Evolutionary conservation across 1,140 invertebrate genomes (phyloP).

Genomic region (Saccostrea glomerata): DNA sequence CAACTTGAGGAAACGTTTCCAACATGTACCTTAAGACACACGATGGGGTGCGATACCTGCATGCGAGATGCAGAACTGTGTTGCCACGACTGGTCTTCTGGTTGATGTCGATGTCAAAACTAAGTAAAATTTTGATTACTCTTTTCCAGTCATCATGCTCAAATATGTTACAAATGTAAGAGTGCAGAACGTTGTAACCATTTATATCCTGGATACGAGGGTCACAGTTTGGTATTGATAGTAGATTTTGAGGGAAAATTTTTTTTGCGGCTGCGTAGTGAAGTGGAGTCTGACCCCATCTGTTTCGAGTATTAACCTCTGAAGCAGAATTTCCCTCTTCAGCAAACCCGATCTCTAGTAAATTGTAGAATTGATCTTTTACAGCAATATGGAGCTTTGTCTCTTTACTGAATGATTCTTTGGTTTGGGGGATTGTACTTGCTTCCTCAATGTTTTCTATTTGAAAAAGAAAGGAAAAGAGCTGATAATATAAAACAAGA

Average conservation of each 20-base stretch:
- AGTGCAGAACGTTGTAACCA: background rate
- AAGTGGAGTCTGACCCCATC: background rate
- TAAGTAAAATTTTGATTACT: background rate
- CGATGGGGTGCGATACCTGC: background rate
- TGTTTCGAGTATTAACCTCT: background rate
- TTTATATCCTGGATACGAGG: background rate
- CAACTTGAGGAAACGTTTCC: background rate
- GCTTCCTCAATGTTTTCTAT: too few species aligned
- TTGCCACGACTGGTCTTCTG: background rate
- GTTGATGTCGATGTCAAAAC: background rate
- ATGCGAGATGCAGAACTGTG: background rate
- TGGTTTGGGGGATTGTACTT: too few species aligned
- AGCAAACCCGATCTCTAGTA: background rate
- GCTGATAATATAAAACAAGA: too few species aligned
- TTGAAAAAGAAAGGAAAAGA: too few species aligned
- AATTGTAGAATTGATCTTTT: background rate
- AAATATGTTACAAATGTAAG: background rate
- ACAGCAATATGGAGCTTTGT: background rate
- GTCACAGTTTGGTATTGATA: background rate
- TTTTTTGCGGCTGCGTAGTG: background rate
- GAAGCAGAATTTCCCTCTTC: too few species aligned
- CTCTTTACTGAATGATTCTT: too few species aligned
- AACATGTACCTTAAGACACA: background rate
- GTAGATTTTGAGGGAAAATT: background rate
- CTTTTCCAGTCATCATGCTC: background rate